Percentiles rank a stretch among this genome's conserved stretches.
Conservation (phyloP, 2,113 vertebrate genomes). For the Danio rerio region GRCz12tu NC_133181.1:34245501-34246000, state of each 20-base stretch:
- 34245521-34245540: slow-evolving; percentile 9
- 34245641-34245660: not conserved
- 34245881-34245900: no score
- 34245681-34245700: not conserved
- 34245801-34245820: no score
- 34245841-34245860: no score
- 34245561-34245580: not conserved
- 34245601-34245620: not conserved
- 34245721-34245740: not conserved
- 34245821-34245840: no score
- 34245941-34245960: no score
- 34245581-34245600: not conserved
- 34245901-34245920: no score
- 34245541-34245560: slow-evolving; percentile 21
- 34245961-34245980: no score
- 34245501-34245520: slow-evolving; percentile 1
- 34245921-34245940: no score
- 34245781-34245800: not conserved
- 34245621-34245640: not conserved
- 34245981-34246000: no score
- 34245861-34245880: no score
- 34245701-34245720: not conserved
- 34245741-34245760: not conserved
- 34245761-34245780: not conserved
- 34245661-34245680: not conserved